phyloP scores from a whole-genome alignment of 1,140 invertebrate genomes.

The Mylabris phalerata region DNA sequence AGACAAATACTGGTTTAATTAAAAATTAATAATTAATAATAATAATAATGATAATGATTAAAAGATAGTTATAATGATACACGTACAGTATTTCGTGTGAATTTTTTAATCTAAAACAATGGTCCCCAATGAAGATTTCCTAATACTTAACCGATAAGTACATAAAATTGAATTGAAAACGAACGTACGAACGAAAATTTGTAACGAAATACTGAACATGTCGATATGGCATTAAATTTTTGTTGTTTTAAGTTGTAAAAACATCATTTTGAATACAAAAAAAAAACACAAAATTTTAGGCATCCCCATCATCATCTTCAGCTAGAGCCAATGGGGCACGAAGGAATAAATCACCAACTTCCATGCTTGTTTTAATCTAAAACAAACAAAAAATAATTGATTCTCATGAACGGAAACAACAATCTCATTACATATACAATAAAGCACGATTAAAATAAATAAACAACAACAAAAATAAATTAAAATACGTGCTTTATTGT shows the following conservation, averaged over 20 bases:
- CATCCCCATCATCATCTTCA: slow-evolving; percentile 33
- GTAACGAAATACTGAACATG: slow-evolving; percentile 27
- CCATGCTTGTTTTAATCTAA: slow-evolving; percentile 33
- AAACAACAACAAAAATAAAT: background rate
- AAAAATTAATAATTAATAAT: slow-evolving; percentile 14
- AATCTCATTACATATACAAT: background rate
- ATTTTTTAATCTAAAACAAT: slow-evolving; percentile 14
- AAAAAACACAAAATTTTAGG: slow-evolving; percentile 1
- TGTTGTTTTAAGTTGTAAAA: slow-evolving; percentile 1
- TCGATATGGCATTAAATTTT: slow-evolving; percentile 25
- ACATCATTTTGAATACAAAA: too few relatives aligned
- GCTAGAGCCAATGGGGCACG: slow-evolving; percentile 33
- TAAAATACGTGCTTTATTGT: background rate
- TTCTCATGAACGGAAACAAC: background rate
- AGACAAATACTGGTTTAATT: slow-evolving; percentile 20
- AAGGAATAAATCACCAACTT: slow-evolving; percentile 30
- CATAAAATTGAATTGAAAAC: background rate
- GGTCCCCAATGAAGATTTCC: slow-evolving; percentile 10
- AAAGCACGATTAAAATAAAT: background rate
- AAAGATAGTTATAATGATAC: slow-evolving; percentile 16
- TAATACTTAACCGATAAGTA: slow-evolving; percentile 1
- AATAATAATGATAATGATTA: slow-evolving; percentile 19
- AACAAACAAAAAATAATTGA: slow-evolving; percentile 3
- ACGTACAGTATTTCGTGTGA: slow-evolving; percentile 25
- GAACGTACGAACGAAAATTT: too few relatives aligned